phyloP scores from a whole-genome alignment of 1,140 invertebrate species.

The Hylaeus volcanicus region DNA sequence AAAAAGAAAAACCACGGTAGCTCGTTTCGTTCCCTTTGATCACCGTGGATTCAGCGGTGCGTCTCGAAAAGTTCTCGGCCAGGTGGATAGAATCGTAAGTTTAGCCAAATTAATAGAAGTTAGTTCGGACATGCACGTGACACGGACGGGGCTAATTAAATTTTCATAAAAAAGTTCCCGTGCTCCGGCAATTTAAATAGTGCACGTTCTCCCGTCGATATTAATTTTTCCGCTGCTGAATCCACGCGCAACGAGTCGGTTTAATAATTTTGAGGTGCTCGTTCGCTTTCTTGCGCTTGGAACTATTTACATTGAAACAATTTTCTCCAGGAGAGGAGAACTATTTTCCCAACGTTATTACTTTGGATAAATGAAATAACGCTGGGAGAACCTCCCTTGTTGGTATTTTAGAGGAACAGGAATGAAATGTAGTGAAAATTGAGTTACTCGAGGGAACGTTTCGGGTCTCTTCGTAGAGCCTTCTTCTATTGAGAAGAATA shows the following conservation, averaged over 20 bases:
- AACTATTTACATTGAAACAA: background rate
- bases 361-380: no score
- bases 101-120: conserved; percentile 10
- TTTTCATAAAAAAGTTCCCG: background rate
- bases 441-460: no score
- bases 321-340: no score
- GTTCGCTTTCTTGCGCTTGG: background rate
- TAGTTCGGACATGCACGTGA: background rate
- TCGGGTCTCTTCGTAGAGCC: no score
- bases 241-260: background rate
- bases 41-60: background rate
- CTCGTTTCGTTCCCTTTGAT: background rate
- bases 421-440: no score
- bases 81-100: conserved; percentile 9
- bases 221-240: background rate
- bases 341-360: no score
- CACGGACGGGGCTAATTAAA: background rate
- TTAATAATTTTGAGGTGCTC: background rate
- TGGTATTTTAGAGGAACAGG: no score
- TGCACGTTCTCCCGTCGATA: background rate
- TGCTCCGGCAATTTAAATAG: background rate
- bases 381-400: no score
- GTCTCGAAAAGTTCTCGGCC: background rate
- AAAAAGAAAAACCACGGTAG: background rate
- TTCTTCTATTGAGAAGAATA: no score